These are phyloP conservation scores for Stegodyphus mimosarum DNA, from an alignment of 1,140 invertebrate genomes.

Conservation along the genomic window DNA sequence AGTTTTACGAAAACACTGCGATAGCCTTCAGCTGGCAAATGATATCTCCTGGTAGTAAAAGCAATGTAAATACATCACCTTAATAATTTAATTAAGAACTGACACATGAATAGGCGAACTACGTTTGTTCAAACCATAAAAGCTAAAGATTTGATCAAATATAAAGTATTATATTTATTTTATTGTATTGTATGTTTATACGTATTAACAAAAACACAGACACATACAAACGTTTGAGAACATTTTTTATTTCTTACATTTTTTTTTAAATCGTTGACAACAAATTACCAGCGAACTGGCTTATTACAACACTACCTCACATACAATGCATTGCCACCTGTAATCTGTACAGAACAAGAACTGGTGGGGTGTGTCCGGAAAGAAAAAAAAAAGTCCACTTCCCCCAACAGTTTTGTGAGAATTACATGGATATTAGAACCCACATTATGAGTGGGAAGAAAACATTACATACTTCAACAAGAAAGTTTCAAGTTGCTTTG, in stretches of 20 bases:
- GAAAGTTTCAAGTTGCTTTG: constrained; percentile 50
- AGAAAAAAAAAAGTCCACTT: constrained; percentile 2
- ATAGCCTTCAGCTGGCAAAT: too few species aligned
- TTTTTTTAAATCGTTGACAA: constrained; percentile 54
- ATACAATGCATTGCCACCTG: constrained; percentile 57
- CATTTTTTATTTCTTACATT: constrained; percentile 60
- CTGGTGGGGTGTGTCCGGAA: constrained; percentile 15
- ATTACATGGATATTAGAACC: constrained; percentile 33
- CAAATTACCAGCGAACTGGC: constrained; percentile 48
- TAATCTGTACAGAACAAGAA: constrained; percentile 59
- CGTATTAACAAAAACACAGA: neutral
- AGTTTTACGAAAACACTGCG: too few species aligned
- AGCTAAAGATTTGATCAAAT: too few species aligned
- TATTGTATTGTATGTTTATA: too few species aligned
- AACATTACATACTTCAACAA: constrained; percentile 34
- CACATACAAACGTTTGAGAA: constrained; percentile 20
- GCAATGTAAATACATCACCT: too few species aligned
- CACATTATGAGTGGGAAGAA: constrained; percentile 30
- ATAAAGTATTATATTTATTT: too few species aligned
- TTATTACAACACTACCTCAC: constrained; percentile 58
- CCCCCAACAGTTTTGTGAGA: constrained; percentile 25
- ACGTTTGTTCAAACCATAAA: too few species aligned
- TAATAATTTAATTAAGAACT: too few species aligned
- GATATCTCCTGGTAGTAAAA: too few species aligned
- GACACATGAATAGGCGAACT: too few species aligned